A percentile compares a stretch with the other conserved stretches of the same genome.
Evolutionary conservation across 2,888 invertebrate species (phyloP).

Genomic region (Barypeithes pellucidus): DNA sequence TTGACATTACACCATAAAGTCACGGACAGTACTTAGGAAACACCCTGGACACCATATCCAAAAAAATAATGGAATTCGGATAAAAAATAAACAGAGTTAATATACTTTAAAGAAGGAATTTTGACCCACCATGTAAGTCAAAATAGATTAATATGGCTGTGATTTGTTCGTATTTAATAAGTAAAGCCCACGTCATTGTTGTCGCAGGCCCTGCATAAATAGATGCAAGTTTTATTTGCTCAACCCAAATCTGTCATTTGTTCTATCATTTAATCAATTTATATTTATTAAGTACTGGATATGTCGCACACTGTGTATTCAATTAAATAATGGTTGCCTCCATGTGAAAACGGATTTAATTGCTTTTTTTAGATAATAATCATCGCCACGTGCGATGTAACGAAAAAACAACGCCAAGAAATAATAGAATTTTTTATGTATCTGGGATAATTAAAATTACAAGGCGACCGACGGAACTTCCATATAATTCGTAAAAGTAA

Average conservation of each 20-base stretch:
- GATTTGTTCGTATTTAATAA: no score
- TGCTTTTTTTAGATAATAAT: constrained; percentile 2
- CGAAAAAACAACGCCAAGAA: background rate
- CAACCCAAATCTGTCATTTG: constrained; percentile 5
- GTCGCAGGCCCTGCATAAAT: background rate
- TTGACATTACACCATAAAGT: no score
- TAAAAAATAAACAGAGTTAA: no score
- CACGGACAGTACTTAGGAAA: no score
- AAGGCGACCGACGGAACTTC: no score
- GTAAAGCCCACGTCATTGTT: background rate
- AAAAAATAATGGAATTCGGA: no score
- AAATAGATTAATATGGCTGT: no score
- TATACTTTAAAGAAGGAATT: no score
- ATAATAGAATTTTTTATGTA: background rate
- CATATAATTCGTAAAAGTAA: no score
- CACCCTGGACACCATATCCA: no score
- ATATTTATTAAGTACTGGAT: background rate
- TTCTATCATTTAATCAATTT: constrained; percentile 2
- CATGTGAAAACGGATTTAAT: constrained; percentile 8
- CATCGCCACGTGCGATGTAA: background rate
- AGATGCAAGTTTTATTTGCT: background rate
- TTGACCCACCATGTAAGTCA: no score
- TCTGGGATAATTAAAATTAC: no score
- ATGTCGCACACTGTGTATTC: constrained; percentile 1
- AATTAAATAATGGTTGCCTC: constrained; percentile 10